Base-by-base conservation (phyloP, 2,113 vertebrate species). In the Trogon surrucura region DNA sequence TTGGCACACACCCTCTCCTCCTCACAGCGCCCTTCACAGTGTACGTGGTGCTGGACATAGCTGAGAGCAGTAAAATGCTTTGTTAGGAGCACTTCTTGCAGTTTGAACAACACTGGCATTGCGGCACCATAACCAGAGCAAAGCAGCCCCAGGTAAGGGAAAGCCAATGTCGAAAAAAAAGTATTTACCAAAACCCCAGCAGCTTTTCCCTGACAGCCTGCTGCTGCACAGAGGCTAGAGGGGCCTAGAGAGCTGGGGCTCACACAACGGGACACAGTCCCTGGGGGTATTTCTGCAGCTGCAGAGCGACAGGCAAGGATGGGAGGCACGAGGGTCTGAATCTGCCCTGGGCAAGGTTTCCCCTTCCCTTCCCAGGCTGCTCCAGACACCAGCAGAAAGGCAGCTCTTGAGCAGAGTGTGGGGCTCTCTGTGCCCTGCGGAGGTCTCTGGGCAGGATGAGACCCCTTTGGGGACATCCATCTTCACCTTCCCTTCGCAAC, bases 31-130 rank as follows among this genome's bases (percentile, higher is more conserved):
- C 27, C 41, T 84, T 82, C 74, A 88, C 65, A 32, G 62, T 10
- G 8, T 53, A 58, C 3, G 0, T 38, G 48, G 56, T 82, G 66
- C 77, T 80, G 65, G 64, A 86, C 72, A 53, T 32, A 80, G 34
- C 70, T 44, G 57, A 88, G 79, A 91, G 61, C 44, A 7, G 10
- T 85, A 67, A 89, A 81, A 88, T 14, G 47, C 60, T 91, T 89
- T 80, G 77, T 86, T 70, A 75, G 51, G 69, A 85, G 45, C 50
- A 85, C 70, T 53, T 65, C 75, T n/a, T 48, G 64, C 57, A 30
- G 56, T 23, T 45, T 54, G 48, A 94, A 91, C 74, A 88, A 85
- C 32, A 90, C 60, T 89, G 90, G 83, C 86, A 67, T n/a, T 80
- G 80, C 58, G 18, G 89, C 66, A 91, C 71, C 2, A 2, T 13